Conservation (phyloP, 2,888 invertebrate genomes). For the Muschampia staudingeri region DNA sequence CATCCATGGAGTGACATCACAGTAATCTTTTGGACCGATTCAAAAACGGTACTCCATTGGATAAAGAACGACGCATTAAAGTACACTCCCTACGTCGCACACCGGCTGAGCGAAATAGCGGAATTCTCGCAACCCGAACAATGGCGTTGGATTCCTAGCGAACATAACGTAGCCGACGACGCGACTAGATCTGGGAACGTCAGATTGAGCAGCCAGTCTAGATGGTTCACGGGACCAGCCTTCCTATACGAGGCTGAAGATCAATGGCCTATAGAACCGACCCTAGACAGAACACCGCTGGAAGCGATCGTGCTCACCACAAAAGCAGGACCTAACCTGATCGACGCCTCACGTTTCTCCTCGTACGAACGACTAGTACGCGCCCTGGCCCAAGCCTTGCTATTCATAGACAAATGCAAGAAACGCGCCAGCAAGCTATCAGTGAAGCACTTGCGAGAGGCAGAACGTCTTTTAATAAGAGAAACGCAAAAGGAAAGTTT, state of each 20-base stretch:
- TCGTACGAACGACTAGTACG: conserved; percentile 16
- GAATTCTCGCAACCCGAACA: conserved; percentile 25
- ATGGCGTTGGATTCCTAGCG: conserved; percentile 35
- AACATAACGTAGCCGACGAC: conserved; percentile 30
- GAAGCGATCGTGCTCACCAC: neutral
- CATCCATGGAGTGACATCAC: neutral
- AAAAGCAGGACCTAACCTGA: neutral
- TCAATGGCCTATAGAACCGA: conserved; percentile 17
- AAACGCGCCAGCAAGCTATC: neutral
- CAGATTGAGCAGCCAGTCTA: neutral
- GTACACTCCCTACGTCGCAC: conserved; percentile 41
- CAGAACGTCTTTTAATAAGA: neutral
- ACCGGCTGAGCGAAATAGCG: conserved; percentile 41
- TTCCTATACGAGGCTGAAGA: conserved; percentile 18
- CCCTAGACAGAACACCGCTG: neutral
- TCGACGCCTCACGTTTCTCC: neutral
- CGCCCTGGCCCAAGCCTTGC: neutral
- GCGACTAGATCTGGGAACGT: neutral
- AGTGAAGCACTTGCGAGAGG: neutral
- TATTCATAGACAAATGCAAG: neutral
- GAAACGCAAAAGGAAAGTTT: neutral
- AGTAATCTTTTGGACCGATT: conserved; percentile 42
- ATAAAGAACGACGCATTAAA: conserved; percentile 29
- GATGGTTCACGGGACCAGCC: conserved; percentile 40
- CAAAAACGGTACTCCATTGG: conserved; percentile 37